phyloP scores from a whole-genome alignment of 2,888 invertebrate genomes.

The Ormyrus rosae region DNA sequence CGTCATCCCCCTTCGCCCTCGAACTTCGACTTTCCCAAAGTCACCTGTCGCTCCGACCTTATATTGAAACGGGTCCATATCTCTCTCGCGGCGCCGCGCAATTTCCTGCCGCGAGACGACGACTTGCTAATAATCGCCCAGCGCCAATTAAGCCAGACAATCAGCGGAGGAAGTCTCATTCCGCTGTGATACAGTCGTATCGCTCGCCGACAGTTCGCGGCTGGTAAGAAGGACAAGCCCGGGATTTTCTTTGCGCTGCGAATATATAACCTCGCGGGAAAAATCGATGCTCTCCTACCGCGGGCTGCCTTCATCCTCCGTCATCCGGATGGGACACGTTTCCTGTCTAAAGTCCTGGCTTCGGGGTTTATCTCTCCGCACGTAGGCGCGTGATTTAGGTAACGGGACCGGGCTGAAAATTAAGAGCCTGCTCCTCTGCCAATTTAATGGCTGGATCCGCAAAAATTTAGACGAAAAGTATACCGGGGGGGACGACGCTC shows the following conservation, averaged over 20 bases:
- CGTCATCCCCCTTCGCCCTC: too few relatives aligned
- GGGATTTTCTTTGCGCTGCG: background rate
- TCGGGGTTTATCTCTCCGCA: background rate
- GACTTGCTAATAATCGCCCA: conserved; percentile 32
- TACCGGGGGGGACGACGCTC: too few relatives aligned
- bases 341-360: conserved; percentile 1
- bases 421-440: too few relatives aligned
- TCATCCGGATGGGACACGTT: background rate
- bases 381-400: background rate
- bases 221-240: background rate
- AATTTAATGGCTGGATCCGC: too few relatives aligned
- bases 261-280: background rate
- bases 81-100: background rate
- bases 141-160: conserved; percentile 43
- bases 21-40: too few relatives aligned
- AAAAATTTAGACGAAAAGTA: too few relatives aligned
- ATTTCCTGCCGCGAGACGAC: conserved; percentile 26
- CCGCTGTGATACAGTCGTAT: conserved; percentile 39
- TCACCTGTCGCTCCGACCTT: too few relatives aligned
- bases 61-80: too few relatives aligned
- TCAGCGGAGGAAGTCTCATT: conserved; percentile 42
- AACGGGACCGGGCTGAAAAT: too few relatives aligned
- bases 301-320: background rate
- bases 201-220: background rate
- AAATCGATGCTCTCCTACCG: background rate